Evolutionary conservation across 2,888 invertebrate genomes (phyloP).

Genomic region (Netelia fuscicornis): DNA sequence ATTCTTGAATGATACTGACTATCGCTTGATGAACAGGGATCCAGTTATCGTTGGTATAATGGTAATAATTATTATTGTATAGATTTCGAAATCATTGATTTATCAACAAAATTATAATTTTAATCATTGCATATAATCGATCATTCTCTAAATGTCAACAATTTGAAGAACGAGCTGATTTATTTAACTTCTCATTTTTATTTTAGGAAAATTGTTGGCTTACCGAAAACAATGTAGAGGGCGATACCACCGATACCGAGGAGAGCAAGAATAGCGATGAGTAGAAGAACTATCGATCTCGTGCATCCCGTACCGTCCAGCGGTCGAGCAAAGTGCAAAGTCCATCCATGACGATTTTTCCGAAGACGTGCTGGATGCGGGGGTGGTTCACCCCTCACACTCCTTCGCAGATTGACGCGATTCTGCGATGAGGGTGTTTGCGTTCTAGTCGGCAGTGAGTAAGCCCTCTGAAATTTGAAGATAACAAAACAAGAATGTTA

Average conservation of each 20-base stretch:
- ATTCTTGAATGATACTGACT: too few species aligned
- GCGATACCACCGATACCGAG: constrained; percentile 82
- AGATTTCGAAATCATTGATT: too few species aligned
- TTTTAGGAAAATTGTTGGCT: constrained; percentile 41
- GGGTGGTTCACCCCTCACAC: constrained; percentile 82
- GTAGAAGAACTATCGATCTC: constrained; percentile 77
- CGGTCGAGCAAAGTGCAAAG: constrained; percentile 80
- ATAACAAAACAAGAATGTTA: constrained; percentile 50
- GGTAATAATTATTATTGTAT: too few species aligned
- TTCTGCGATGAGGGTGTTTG: constrained; percentile 82
- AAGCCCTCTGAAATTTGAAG: constrained; percentile 80
- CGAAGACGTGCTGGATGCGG: constrained; percentile 81
- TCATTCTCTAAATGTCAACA: too few species aligned
- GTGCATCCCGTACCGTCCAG: constrained; percentile 79
- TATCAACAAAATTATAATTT: too few species aligned
- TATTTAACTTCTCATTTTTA: neutral
- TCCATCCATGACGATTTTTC: constrained; percentile 83
- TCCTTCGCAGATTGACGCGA: constrained; percentile 81
- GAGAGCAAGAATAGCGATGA: constrained; percentile 78
- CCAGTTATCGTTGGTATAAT: too few species aligned
- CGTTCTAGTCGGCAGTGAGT: constrained; percentile 80
- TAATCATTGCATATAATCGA: too few species aligned
- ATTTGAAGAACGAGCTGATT: neutral
- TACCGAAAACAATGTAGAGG: constrained; percentile 82
- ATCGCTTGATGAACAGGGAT: too few species aligned